phyloP scores from a whole-genome alignment of 2,113 vertebrate genomes.

The Entomyzon cyanotis region DNA sequence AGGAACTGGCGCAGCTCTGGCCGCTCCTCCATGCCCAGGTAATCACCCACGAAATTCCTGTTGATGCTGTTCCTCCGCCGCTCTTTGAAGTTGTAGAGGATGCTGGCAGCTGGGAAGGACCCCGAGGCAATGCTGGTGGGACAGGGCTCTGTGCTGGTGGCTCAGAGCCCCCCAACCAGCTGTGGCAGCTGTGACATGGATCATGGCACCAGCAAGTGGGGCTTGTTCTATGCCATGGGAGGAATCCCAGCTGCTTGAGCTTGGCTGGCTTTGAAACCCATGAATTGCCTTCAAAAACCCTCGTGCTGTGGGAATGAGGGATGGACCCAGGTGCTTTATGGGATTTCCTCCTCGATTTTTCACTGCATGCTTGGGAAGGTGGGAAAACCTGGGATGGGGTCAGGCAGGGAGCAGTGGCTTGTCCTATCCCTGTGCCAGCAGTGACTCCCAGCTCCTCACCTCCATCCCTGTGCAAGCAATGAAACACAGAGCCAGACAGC shows the following conservation, averaged over 20 bases:
- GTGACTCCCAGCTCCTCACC: not conserved
- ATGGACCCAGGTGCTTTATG: not conserved
- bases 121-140: accelerated
- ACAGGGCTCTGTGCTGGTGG: not conserved
- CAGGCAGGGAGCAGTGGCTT: not conserved
- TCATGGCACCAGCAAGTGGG: not conserved
- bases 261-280: not conserved
- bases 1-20: constrained; percentile 94
- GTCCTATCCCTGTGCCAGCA: not conserved
- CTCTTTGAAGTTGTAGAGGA: constrained; percentile 95
- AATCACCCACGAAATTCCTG: constrained; percentile 96
- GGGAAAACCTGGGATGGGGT: not conserved
- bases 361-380: accelerated
- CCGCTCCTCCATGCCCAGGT: constrained; percentile 92
- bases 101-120: constrained; percentile 83
- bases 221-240: not conserved
- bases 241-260: not conserved
- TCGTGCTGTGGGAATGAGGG: not conserved
- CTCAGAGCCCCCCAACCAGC: not conserved
- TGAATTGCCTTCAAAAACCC: not conserved
- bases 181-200: accelerated
- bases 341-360: not conserved
- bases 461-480: too few relatives aligned
- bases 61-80: constrained; percentile 94
- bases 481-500: not conserved